Conservation (phyloP, 2,888 invertebrate species). For the Leptopilina myrica region DNA sequence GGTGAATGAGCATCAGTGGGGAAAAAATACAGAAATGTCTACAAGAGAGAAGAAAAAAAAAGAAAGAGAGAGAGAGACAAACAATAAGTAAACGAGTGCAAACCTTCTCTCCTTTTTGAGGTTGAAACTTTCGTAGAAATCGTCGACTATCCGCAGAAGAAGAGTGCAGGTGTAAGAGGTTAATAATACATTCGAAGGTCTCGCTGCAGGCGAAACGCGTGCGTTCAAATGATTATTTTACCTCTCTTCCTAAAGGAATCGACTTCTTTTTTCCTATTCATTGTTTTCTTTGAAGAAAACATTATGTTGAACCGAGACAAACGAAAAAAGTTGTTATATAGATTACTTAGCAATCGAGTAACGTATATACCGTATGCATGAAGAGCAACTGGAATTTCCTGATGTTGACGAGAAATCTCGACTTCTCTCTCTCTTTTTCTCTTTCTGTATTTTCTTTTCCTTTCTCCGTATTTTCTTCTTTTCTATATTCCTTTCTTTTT, state of each 20-base stretch:
- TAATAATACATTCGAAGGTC: constrained; percentile 38
- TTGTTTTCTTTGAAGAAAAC: not conserved
- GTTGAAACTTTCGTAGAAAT: constrained; percentile 35
- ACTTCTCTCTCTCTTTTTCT: constrained; percentile 48
- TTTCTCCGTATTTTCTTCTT: too few species aligned
- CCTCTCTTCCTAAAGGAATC: constrained; percentile 60
- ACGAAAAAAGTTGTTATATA: constrained; percentile 46
- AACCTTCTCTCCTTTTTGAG: constrained; percentile 37
- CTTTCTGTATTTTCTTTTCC: too few species aligned
- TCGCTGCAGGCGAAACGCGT: constrained; percentile 46
- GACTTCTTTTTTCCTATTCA: constrained; percentile 59
- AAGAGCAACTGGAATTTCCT: constrained; percentile 62
- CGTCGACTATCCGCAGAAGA: constrained; percentile 9
- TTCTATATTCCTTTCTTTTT: too few species aligned
- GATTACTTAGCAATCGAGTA: not conserved
- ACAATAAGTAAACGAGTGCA: constrained; percentile 36
- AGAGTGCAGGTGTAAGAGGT: constrained; percentile 37
- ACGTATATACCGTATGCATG: constrained; percentile 46
- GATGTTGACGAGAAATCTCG: constrained; percentile 41
- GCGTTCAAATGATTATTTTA: constrained; percentile 64
- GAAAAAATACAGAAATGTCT: not conserved
- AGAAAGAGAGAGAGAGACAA: not conserved
- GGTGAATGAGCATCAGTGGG: not conserved
- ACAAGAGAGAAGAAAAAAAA: too few species aligned
- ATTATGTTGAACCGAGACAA: constrained; percentile 25